A percentile compares a stretch with the other conserved stretches of the same genome.
phyloP scores from a whole-genome alignment of 1,140 invertebrate genomes.

The Nephila pilipes region DNA sequence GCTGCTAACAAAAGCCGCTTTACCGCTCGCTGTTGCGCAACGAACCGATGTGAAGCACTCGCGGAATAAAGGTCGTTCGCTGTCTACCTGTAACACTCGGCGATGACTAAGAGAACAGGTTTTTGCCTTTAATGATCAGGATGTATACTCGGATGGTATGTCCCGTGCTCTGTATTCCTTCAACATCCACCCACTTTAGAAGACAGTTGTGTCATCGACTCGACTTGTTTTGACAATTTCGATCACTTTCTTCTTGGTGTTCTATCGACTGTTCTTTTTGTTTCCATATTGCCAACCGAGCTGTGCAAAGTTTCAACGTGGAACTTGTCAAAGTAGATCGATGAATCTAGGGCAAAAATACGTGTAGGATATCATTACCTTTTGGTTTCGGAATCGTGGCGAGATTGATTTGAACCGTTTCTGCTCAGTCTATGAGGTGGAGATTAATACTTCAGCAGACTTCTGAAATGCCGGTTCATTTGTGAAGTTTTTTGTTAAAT shows the following conservation, averaged over 20 bases:
- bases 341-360: background rate
- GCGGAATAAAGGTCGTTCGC: slow-evolving; percentile 1
- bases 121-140: background rate
- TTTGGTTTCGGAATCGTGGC: background rate
- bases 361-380: background rate
- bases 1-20: background rate
- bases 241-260: background rate
- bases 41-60: background rate
- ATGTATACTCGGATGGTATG: slow-evolving; percentile 20
- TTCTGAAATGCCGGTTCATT: background rate
- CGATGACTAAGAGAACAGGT: slow-evolving; percentile 37
- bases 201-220: background rate
- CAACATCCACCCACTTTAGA: background rate
- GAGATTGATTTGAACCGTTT: background rate
- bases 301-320: background rate
- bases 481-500: background rate
- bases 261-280: background rate
- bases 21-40: slow-evolving; percentile 12
- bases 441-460: background rate
- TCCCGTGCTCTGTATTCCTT: slow-evolving; percentile 33
- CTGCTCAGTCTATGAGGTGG: background rate
- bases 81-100: slow-evolving; percentile 13
- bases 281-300: background rate
- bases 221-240: background rate
- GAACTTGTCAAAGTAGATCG: slow-evolving; percentile 5